Conservation (phyloP, 2,888 invertebrate species). For the Lapara coniferarum region DNA sequence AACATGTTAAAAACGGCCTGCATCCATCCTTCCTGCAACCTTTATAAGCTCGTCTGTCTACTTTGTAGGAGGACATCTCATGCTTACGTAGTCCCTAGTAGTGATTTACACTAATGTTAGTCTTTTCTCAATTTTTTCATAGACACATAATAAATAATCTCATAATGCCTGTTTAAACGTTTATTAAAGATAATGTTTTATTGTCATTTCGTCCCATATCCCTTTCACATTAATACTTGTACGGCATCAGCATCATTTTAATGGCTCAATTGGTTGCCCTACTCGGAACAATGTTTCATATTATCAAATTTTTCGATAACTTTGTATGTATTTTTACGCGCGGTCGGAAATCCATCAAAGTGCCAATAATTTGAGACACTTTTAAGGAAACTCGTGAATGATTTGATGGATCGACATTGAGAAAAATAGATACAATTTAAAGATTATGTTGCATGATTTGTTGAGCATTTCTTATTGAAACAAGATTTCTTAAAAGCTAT, state of each 20-base stretch:
- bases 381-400: slow-evolving; percentile 43
- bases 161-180: no score
- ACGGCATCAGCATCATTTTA: slow-evolving; percentile 46
- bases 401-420: slow-evolving; percentile 50
- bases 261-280: slow-evolving; percentile 45
- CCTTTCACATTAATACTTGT: background rate
- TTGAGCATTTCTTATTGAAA: background rate
- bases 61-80: no score
- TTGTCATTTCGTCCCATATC: background rate
- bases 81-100: no score
- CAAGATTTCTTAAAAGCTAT: no score
- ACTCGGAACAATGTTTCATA: slow-evolving; percentile 58
- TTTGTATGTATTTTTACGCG: slow-evolving; percentile 53
- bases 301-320: slow-evolving; percentile 55
- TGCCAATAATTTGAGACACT: slow-evolving; percentile 43
- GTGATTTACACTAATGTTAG: no score
- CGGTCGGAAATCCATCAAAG: slow-evolving; percentile 51
- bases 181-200: no score
- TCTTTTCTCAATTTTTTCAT: no score
- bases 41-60: no score
- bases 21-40: no score
- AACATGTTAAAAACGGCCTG: no score
- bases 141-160: no score
- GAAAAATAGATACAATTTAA: slow-evolving; percentile 29
- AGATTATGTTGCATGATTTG: background rate